Conservation (phyloP, 2,888 invertebrate species). For the Hirtodrosophila alboralis region DNA sequence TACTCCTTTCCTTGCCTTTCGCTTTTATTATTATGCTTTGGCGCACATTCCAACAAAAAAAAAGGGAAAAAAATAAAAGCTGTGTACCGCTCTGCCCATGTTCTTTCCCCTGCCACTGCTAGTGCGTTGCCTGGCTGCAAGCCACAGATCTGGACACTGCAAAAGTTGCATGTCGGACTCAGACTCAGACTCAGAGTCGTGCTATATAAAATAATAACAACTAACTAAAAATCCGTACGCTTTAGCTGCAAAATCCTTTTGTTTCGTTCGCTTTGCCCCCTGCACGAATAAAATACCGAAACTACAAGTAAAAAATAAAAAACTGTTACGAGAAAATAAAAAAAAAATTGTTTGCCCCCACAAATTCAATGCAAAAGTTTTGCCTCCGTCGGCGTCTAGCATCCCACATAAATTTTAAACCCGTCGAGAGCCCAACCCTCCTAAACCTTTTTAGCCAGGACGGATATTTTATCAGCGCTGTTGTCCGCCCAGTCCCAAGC, state of each 20-base stretch:
- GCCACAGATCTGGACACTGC: conserved; percentile 39
- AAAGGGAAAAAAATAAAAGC: conserved; percentile 29
- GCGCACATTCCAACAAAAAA: conserved; percentile 67
- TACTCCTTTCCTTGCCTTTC: conserved; percentile 78
- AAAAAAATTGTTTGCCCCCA: conserved; percentile 76
- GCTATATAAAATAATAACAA: conserved; percentile 78
- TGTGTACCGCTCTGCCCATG: conserved; percentile 52
- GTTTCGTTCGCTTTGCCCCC: conserved; percentile 47
- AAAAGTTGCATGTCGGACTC: conserved; percentile 73
- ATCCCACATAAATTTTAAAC: conserved; percentile 74
- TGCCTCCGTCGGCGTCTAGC: conserved; percentile 66
- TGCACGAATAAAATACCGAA: conserved; percentile 37
- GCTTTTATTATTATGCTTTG: conserved; percentile 81
- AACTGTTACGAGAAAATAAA: conserved; percentile 15
- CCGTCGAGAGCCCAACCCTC: conserved; percentile 17
- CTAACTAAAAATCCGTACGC: conserved; percentile 79
- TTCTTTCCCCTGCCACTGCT: background rate
- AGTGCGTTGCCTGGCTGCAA: conserved; percentile 64
- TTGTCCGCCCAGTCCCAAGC: conserved; percentile 46
- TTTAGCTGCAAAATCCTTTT: conserved; percentile 81
- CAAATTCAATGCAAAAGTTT: conserved; percentile 78
- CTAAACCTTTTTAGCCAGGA: conserved; percentile 39
- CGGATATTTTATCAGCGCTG: conserved; percentile 72
- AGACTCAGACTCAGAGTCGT: conserved; percentile 24
- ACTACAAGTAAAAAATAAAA: conserved; percentile 50